Evolutionary conservation across 2,888 invertebrate genomes (phyloP), one percentile per base, ranked within the genome.

Genomic region (Tachina lurida): DNA sequence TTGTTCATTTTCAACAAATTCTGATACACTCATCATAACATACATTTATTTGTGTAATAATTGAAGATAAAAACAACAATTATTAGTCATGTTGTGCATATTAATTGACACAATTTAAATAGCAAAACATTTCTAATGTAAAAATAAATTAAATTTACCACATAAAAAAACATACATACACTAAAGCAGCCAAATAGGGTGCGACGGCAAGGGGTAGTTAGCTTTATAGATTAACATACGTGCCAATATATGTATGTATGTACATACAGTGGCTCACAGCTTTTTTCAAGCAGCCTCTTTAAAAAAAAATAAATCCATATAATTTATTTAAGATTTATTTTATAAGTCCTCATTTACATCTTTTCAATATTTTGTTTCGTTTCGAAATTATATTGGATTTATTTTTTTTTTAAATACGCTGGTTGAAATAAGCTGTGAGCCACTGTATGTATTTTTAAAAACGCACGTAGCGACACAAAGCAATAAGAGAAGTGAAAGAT

Each of bases 71-170:
- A 63, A 75, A 65, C 54, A 75, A 56, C 43, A 47, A 76, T 56
- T 56, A 31, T 56, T 65, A 77, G 58, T 77, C 47, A 68, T 68
- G 52, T 68, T 56, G 47, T 68, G 49, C 41, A 60, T 68, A 52
- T 78, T 19, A 78, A 70, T 70, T 70, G 62, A 54, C 78, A 71
- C 70, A 60, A 70, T 78, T 78, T 60, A 78, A 31, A 60, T 76
- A 49, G 17, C 74, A 43, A 75, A 75, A 49, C 52, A 47, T 71
- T 8, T 17, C 13, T 10, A 31, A 45, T 45, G 9, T 9, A 31
- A 31, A 39, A 47, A 15, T 52, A 63, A 19, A 62, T 58, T 15
- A 45, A 60, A 74, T 63, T 63, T 45, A 62, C 74, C 74, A 19
- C 74, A 63, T 31, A 22, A 17, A 43, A 22, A 17, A 43, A 41